A percentile compares a stretch with the other conserved stretches of the same genome.
Evolutionary conservation across 1,140 invertebrate genomes (phyloP).

Genomic region (Aethina tumida): DNA sequence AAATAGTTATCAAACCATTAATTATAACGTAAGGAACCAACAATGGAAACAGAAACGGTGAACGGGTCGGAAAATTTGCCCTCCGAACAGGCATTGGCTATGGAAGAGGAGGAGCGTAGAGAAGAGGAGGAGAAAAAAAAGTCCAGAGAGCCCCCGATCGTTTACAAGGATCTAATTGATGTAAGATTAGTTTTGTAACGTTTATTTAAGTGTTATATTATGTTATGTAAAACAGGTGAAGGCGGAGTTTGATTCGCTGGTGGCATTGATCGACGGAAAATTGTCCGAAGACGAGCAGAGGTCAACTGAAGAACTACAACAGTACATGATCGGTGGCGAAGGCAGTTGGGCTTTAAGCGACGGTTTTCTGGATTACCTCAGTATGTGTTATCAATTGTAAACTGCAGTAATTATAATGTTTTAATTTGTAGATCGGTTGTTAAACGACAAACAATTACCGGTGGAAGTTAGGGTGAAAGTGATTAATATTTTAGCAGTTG

Average conservation of each 20-base stretch:
- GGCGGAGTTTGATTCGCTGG: constrained; percentile 53
- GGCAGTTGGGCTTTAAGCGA: constrained; percentile 87
- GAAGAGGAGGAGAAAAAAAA: constrained; percentile 61
- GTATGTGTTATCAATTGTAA: constrained; percentile 32
- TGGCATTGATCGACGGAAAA: constrained; percentile 50
- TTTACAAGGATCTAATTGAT: constrained; percentile 64
- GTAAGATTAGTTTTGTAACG: constrained; percentile 40
- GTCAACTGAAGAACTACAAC: constrained; percentile 68
- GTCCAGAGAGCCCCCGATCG: constrained; percentile 70
- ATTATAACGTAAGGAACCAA: constrained; percentile 16
- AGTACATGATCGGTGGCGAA: constrained; percentile 79
- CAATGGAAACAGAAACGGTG: constrained; percentile 38
- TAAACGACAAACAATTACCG: constrained; percentile 51
- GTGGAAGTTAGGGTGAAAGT: constrained; percentile 48
- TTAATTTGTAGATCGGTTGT: constrained; percentile 46
- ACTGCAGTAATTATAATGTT: not conserved
- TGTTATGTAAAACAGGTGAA: constrained; percentile 38
- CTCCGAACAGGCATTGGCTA: constrained; percentile 44
- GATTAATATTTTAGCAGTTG: constrained; percentile 60
- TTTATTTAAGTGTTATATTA: not conserved
- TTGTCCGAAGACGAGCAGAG: constrained; percentile 58
- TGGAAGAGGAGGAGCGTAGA: constrained; percentile 55
- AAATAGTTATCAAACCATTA: constrained; percentile 8
- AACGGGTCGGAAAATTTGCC: constrained; percentile 31
- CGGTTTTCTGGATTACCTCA: constrained; percentile 74